These are phyloP conservation scores for Helicoverpa armigera DNA, from an alignment of 1,140 invertebrate species.

Conservation along the genomic window DNA sequence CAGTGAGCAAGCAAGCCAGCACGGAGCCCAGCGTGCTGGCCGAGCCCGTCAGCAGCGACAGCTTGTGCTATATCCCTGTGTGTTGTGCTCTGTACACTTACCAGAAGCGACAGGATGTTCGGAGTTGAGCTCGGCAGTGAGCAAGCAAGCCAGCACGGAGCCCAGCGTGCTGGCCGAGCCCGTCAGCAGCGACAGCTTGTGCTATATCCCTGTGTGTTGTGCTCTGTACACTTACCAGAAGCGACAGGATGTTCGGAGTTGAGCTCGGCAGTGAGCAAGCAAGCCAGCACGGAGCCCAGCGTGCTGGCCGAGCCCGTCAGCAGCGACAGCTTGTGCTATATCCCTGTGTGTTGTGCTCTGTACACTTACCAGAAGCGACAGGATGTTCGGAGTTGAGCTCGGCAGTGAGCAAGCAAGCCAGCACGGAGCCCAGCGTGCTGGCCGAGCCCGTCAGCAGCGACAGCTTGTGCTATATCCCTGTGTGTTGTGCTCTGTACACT, in stretches of 20 bases:
- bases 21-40: slow-evolving; percentile 89
- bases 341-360: no score
- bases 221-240: slow-evolving; percentile 46
- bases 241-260: slow-evolving; percentile 96
- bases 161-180: slow-evolving; percentile 88
- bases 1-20: slow-evolving; percentile 93
- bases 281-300: slow-evolving; percentile 91
- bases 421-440: slow-evolving; percentile 89
- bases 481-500: no score
- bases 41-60: slow-evolving; percentile 91
- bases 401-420: slow-evolving; percentile 94
- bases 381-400: slow-evolving; percentile 99
- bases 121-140: slow-evolving; percentile 96
- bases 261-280: slow-evolving; percentile 96
- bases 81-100: slow-evolving; percentile 60
- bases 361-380: slow-evolving; percentile 91
- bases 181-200: slow-evolving; percentile 91
- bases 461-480: no score
- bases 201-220: no score
- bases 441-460: slow-evolving; percentile 90
- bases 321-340: slow-evolving; percentile 87
- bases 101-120: slow-evolving; percentile 98
- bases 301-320: slow-evolving; percentile 89
- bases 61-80: slow-evolving; percentile 66
- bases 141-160: slow-evolving; percentile 92